Evolutionary conservation across 2,797 vertebrate genomes (phyloP).

Genomic region (Leuciscus waleckii): DNA sequence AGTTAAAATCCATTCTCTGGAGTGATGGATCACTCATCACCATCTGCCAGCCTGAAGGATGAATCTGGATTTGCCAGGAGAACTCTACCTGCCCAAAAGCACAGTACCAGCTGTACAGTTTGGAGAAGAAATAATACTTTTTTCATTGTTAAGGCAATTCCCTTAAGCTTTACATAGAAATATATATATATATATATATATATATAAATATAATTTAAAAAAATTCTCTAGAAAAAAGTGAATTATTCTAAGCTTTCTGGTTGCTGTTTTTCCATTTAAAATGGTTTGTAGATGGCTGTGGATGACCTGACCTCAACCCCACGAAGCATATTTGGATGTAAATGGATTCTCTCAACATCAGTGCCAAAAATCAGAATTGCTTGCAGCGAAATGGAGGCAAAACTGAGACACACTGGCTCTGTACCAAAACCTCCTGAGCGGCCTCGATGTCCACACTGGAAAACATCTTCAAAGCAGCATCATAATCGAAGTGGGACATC

Average conservation of each 20-base stretch:
- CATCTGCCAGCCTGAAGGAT: conserved; percentile 51
- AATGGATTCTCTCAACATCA: neutral
- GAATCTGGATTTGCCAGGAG: conserved; percentile 37
- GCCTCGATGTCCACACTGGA: neutral
- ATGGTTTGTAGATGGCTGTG: neutral
- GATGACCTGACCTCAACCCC: conserved; percentile 26
- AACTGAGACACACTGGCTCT: neutral
- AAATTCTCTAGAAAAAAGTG: too few relatives aligned
- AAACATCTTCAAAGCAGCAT: neutral
- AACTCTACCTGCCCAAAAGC: conserved; percentile 36
- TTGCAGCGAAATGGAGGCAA: conserved; percentile 31
- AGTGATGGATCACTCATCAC: conserved; percentile 49
- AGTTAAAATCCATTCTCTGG: conserved; percentile 42
- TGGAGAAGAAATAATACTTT: conserved; percentile 7
- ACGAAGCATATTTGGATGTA: conserved; percentile 16
- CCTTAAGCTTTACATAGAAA: neutral
- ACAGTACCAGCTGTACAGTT: conserved; percentile 33
- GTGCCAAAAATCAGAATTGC: conserved; percentile 32
- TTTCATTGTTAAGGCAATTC: conserved; percentile 6
- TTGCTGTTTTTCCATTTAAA: neutral
- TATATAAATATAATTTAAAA: too few relatives aligned
- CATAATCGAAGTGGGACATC: neutral
- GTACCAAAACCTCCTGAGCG: conserved; percentile 9
- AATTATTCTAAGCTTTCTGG: neutral
- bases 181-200: too few relatives aligned